Conservation (phyloP, 2,888 invertebrate species). For the Galerucella pusilla region DNA sequence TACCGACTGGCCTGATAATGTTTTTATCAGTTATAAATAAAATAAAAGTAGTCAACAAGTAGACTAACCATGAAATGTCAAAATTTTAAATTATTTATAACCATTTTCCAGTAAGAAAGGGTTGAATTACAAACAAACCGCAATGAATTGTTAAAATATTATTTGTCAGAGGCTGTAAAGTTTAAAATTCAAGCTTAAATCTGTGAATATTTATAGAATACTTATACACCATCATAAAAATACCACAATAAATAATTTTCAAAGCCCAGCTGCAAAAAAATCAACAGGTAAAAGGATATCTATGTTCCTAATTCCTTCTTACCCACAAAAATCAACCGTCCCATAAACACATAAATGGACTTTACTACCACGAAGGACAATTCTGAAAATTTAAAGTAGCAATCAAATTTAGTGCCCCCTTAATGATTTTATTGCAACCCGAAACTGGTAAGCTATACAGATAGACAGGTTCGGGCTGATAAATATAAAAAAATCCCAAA, state of each 20-base stretch:
- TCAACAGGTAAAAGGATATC: slow-evolving; percentile 9
- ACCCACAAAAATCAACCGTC: slow-evolving; percentile 24
- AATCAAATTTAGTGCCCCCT: slow-evolving; percentile 4
- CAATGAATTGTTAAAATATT: too few relatives aligned
- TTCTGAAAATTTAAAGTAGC: slow-evolving; percentile 16
- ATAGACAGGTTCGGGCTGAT: neutral
- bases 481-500: neutral
- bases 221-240: neutral
- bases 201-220: neutral
- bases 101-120: too few relatives aligned
- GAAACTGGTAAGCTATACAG: neutral
- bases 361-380: slow-evolving; percentile 16
- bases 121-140: too few relatives aligned
- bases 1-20: too few relatives aligned
- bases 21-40: too few relatives aligned
- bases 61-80: too few relatives aligned
- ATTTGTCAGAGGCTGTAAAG: too few relatives aligned
- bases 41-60: too few relatives aligned
- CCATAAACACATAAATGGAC: slow-evolving; percentile 20
- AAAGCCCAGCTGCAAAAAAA: slow-evolving; percentile 9
- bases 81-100: too few relatives aligned
- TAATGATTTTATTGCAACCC: slow-evolving; percentile 18
- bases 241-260: neutral
- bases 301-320: neutral
- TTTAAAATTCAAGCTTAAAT: too few relatives aligned